phyloP scores from a whole-genome alignment of 2,113 vertebrate genomes.

The Onychostoma macrolepis region DNA sequence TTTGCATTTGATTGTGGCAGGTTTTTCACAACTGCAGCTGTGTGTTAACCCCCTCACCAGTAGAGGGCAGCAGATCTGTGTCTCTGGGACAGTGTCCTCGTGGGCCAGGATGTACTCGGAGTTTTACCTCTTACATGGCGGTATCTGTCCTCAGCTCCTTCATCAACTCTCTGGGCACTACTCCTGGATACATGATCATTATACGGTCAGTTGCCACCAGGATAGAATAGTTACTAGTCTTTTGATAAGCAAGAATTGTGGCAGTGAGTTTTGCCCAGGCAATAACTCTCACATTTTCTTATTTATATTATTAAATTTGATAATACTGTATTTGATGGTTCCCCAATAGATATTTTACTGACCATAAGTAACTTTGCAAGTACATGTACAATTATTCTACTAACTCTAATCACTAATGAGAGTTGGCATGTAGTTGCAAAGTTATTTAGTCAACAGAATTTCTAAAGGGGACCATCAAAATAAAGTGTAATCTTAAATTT shows the following conservation, averaged over 20 bases:
- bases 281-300: not conserved
- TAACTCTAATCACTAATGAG: no score
- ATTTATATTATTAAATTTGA: no score
- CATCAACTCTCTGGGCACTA: conserved; percentile 72
- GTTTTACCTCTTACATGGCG: conserved; percentile 79
- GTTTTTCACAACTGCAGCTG: conserved; percentile 92
- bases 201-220: conserved; percentile 77
- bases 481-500: no score
- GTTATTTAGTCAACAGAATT: no score
- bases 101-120: conserved; percentile 74
- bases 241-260: not conserved
- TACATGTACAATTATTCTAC: no score
- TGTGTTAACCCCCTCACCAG: conserved; percentile 68
- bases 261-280: not conserved
- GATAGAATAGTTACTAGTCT: not conserved
- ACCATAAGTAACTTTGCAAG: no score
- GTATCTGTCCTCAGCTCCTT: conserved; percentile 77
- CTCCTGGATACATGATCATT: conserved; percentile 77
- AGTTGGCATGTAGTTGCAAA: no score
- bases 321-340: no score
- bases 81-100: conserved; percentile 83
- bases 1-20: conserved; percentile 64
- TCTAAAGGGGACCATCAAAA: no score
- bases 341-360: no score
- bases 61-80: conserved; percentile 75